Evolutionary conservation across 2,113 vertebrate genomes (phyloP).

Genomic region (Monopterus albus): DNA sequence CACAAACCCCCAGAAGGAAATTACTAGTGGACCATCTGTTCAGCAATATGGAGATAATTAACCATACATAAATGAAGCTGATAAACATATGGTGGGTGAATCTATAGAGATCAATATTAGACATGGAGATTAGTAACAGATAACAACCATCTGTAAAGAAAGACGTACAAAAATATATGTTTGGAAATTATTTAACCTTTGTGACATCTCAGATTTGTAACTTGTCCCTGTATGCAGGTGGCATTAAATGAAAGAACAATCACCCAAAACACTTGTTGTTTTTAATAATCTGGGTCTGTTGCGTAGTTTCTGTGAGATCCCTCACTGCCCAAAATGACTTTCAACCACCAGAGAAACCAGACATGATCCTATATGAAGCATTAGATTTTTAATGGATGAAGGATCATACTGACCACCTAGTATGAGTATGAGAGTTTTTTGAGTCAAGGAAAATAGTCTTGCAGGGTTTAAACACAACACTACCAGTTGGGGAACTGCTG

Average conservation of each 20-base stretch:
- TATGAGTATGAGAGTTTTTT: constrained; percentile 1
- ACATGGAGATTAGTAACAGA: constrained; percentile 18
- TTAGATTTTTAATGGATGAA: background rate
- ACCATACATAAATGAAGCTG: constrained; percentile 48
- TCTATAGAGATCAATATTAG: constrained; percentile 48
- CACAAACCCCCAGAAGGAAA: constrained; percentile 45
- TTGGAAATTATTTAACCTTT: constrained; percentile 5
- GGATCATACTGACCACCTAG: background rate
- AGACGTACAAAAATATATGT: background rate
- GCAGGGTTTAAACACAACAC: no score
- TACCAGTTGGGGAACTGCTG: no score
- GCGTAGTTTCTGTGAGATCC: no score
- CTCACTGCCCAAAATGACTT: background rate
- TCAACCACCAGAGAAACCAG: background rate
- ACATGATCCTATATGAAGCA: background rate
- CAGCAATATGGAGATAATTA: constrained; percentile 61
- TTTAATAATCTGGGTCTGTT: no score
- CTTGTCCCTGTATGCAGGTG: no score
- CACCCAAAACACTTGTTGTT: no score
- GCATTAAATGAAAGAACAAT: no score
- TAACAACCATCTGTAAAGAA: constrained; percentile 10
- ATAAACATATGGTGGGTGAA: constrained; percentile 40
- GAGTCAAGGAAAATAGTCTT: background rate
- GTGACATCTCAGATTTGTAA: constrained; percentile 9
- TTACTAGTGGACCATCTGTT: constrained; percentile 60